These are phyloP conservation scores for Carollia perspicillata DNA, from an alignment of 2,113 vertebrate species.

Conservation along the genomic window DNA sequence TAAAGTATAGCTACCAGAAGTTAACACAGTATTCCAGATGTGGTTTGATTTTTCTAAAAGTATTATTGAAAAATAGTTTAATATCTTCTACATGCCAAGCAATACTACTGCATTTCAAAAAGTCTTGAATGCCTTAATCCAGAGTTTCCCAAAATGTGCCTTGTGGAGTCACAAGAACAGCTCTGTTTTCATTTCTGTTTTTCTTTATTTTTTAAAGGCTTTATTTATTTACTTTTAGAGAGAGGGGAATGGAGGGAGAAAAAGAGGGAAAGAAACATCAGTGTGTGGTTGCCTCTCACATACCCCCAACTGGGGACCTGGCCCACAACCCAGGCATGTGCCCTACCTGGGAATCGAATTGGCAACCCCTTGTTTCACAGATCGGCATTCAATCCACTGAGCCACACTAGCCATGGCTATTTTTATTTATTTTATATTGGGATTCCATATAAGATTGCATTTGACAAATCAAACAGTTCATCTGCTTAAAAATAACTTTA, in stretches of 20 bases:
- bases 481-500: not conserved
- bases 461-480: not conserved
- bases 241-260: no score
- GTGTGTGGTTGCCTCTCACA: no score
- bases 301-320: no score
- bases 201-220: not conserved
- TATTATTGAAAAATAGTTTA: not conserved
- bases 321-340: no score
- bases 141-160: not conserved
- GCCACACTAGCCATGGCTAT: no score
- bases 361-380: no score
- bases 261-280: no score
- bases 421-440: not conserved
- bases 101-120: slow-evolving; percentile 5
- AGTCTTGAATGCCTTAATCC: not conserved
- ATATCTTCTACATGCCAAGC: not conserved
- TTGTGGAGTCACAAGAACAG: not conserved
- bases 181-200: not conserved
- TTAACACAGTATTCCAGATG: not conserved
- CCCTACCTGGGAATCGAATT: no score
- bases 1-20: not conserved
- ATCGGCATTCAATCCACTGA: no score
- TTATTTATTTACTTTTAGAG: no score
- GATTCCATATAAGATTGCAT: not conserved
- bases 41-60: not conserved